Conservation (phyloP, 2,113 vertebrate species). For the Hypomesus transpacificus region DNA sequence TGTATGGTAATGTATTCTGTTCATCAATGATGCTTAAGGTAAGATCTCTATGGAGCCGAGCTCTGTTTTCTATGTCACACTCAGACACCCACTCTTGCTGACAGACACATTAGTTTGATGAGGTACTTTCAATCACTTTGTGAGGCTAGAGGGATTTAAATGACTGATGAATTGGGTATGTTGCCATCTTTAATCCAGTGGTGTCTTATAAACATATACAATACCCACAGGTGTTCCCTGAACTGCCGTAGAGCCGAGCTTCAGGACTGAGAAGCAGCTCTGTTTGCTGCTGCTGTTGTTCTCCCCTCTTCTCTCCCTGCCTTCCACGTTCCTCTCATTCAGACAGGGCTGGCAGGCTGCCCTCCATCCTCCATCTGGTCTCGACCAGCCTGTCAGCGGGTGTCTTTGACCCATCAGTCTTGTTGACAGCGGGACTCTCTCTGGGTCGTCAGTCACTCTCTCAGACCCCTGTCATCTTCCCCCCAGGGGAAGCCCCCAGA, state of each 20-base stretch:
- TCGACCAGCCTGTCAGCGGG: constrained; percentile 58
- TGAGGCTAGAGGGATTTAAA: neutral
- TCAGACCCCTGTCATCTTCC: constrained; percentile 27
- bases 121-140: too few relatives aligned
- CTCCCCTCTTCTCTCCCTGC: neutral
- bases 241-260: too few relatives aligned
- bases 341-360: neutral
- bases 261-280: neutral
- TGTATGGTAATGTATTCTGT: constrained; percentile 40
- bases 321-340: neutral
- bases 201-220: too few relatives aligned
- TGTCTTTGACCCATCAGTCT: constrained; percentile 59
- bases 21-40: constrained; percentile 45
- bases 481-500: constrained; percentile 49
- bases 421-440: constrained; percentile 59
- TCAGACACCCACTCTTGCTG: neutral
- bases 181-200: too few relatives aligned
- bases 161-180: too few relatives aligned
- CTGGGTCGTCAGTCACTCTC: constrained; percentile 58
- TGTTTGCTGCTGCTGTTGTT: neutral
- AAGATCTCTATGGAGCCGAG: constrained; percentile 22
- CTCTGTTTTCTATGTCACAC: neutral
- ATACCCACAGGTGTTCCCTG: neutral
- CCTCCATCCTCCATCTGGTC: constrained; percentile 45
- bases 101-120: neutral